Percentiles rank a stretch among this genome's conserved stretches.
phyloP scores from a whole-genome alignment of 1,140 invertebrate species.

The Acromyrmex echinatior region DNA sequence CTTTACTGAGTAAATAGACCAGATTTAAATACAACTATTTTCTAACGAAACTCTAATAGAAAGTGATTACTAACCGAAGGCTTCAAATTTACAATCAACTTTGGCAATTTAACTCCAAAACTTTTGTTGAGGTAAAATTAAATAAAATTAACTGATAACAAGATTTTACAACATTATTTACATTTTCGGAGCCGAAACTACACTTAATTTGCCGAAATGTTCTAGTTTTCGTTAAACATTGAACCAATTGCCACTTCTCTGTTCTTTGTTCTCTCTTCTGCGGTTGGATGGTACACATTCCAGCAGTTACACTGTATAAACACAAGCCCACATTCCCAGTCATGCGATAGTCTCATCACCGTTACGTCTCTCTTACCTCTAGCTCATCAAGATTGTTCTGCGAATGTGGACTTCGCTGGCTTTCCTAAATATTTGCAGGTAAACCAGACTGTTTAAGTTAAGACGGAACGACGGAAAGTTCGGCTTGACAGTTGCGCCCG shows the following conservation, averaged over 20 bases:
- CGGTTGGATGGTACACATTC: neutral
- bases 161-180: neutral
- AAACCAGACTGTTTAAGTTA: constrained; percentile 25
- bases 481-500: neutral
- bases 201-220: neutral
- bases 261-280: neutral
- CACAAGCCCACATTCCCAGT: neutral
- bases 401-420: constrained; percentile 1
- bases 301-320: neutral
- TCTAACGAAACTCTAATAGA: neutral
- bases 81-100: constrained; percentile 14
- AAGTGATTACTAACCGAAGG: neutral
- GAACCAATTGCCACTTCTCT: neutral
- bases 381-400: constrained; percentile 3
- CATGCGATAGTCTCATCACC: constrained; percentile 16
- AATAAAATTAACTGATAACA: constrained; percentile 18
- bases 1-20: neutral
- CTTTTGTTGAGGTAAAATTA: neutral
- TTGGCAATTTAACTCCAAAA: neutral
- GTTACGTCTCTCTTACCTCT: neutral
- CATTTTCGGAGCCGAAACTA: neutral
- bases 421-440: constrained; percentile 49
- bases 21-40: neutral
- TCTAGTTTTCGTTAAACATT: constrained; percentile 19
- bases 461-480: constrained; percentile 21